Conservation (phyloP, 2,113 vertebrate species). For the Ibidorhyncha struthersii region DNA sequence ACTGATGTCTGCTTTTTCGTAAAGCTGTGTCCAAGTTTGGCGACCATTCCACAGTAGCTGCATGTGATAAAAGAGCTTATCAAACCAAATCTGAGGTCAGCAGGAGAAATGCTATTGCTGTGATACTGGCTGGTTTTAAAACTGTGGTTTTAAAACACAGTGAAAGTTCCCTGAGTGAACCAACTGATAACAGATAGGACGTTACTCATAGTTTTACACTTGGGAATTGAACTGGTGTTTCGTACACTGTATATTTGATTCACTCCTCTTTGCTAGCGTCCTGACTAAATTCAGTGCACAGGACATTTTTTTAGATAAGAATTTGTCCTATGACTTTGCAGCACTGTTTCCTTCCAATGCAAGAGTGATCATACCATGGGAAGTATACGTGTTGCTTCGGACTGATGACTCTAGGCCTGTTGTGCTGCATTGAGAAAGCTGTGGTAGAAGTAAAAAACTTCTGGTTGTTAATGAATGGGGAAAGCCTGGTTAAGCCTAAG, state of each 20-base stretch:
- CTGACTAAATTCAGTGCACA: neutral
- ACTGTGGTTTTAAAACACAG: neutral
- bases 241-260: neutral
- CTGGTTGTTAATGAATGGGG: neutral
- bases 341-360: neutral
- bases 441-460: neutral
- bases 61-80: neutral
- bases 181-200: neutral
- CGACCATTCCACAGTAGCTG: neutral
- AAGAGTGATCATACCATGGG: neutral
- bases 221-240: neutral
- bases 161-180: neutral
- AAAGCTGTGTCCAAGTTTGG: neutral
- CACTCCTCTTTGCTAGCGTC: neutral
- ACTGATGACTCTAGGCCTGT: neutral
- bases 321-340: neutral
- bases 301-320: neutral
- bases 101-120: neutral
- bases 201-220: conserved; percentile 1
- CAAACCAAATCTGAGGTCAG: conserved; percentile 9
- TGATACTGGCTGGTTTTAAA: neutral
- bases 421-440: neutral
- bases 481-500: neutral
- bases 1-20: neutral
- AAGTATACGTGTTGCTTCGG: neutral